Conservation (phyloP, 2,113 vertebrate species). For the Leucoraja erinaceus region DNA sequence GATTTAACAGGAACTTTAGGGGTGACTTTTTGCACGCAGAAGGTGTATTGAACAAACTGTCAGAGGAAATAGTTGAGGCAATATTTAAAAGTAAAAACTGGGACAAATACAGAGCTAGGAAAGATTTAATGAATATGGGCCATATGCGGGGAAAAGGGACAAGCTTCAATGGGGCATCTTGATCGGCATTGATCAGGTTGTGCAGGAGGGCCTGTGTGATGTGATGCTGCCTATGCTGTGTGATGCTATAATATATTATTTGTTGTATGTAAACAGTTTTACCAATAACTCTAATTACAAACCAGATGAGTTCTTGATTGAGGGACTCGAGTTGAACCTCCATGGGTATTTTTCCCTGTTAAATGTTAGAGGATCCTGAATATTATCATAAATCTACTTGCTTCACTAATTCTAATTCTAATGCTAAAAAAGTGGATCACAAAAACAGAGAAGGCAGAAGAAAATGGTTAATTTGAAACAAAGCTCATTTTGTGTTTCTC, state of each 20-base stretch:
- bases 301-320: not conserved
- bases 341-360: not conserved
- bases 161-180: too few species aligned
- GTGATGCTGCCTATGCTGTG: too few species aligned
- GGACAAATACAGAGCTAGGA: too few species aligned
- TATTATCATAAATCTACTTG: not conserved
- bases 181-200: too few species aligned
- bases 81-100: too few species aligned
- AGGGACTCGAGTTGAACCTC: not conserved
- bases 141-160: too few species aligned
- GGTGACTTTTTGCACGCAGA: too few species aligned
- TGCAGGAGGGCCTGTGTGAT: too few species aligned
- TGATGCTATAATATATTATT: not conserved
- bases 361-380: not conserved
- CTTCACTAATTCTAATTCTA: not conserved
- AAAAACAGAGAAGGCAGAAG: not conserved
- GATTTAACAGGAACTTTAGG: too few species aligned
- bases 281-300: not conserved
- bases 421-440: not conserved
- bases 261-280: not conserved
- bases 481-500: not conserved
- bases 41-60: too few species aligned
- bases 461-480: not conserved
- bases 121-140: too few species aligned
- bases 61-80: too few species aligned